phyloP scores from a whole-genome alignment of 2,113 vertebrate genomes.

The Talpa occidentalis region DNA sequence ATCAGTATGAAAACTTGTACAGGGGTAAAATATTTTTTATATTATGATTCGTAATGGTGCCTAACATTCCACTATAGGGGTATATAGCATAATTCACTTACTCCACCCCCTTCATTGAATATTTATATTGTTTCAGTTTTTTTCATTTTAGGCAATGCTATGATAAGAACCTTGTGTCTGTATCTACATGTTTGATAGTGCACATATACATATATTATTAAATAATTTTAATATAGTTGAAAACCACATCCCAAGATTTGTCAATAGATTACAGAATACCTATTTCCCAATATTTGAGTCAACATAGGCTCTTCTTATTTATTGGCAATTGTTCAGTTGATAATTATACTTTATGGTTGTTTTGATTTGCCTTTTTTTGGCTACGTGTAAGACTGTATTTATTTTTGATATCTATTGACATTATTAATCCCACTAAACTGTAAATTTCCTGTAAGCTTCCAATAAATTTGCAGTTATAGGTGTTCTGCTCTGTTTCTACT shows the following conservation, averaged over 20 bases:
- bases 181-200: not conserved
- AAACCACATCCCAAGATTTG: not conserved
- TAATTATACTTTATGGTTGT: constrained; percentile 10
- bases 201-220: not conserved
- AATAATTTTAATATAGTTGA: not conserved
- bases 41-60: not conserved
- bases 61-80: not conserved
- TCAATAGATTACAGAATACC: not conserved
- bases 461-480: not conserved
- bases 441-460: not conserved
- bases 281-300: not conserved
- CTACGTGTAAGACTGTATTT: not conserved
- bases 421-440: not conserved
- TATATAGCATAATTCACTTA: not conserved
- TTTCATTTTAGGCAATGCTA: not conserved
- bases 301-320: not conserved
- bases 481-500: not conserved
- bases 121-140: not conserved
- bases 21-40: not conserved
- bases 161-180: not conserved
- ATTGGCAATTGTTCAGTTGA: not conserved
- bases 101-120: not conserved
- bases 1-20: not conserved
- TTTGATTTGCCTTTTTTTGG: constrained; percentile 15
- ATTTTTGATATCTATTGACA: constrained; percentile 10